Evolutionary conservation across 2,113 vertebrate species (phyloP).

Genomic region (Hippolais icterina): DNA sequence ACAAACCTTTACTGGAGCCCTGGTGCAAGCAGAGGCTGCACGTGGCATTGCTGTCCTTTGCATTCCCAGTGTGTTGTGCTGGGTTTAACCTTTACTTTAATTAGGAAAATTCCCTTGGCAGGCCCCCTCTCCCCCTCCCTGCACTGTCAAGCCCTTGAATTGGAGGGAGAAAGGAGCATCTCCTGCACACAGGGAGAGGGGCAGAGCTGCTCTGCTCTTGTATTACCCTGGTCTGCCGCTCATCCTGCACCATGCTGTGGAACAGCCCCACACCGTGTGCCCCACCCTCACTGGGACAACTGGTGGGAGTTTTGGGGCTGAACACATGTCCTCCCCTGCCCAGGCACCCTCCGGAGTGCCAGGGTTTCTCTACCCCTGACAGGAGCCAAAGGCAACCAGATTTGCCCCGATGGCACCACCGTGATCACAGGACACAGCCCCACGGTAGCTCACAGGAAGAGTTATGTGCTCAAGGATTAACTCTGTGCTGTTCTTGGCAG

Average conservation of each 20-base stretch:
- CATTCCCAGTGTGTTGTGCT: not conserved
- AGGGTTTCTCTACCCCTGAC: not conserved
- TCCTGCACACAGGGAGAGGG: not conserved
- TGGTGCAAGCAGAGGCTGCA: not conserved
- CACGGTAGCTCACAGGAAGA: not conserved
- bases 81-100: not conserved
- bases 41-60: not conserved
- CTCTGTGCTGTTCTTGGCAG: not conserved
- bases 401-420: rapidly evolving
- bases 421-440: not conserved
- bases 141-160: not conserved
- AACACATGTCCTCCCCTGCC: not conserved
- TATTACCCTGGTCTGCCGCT: rapidly evolving
- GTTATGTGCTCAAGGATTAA: not conserved
- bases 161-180: not conserved
- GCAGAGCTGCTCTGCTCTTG: not conserved
- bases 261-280: not conserved
- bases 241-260: not conserved
- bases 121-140: not conserved
- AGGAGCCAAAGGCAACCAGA: not conserved
- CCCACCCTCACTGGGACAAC: not conserved
- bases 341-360: rapidly evolving
- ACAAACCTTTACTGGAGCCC: not conserved
- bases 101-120: not conserved
- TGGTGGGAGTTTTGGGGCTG: not conserved